Evolutionary conservation across 2,797 vertebrate species (phyloP), one percentile per base, ranked within the genome.

Genomic region (Propithecus deckenii): DNA sequence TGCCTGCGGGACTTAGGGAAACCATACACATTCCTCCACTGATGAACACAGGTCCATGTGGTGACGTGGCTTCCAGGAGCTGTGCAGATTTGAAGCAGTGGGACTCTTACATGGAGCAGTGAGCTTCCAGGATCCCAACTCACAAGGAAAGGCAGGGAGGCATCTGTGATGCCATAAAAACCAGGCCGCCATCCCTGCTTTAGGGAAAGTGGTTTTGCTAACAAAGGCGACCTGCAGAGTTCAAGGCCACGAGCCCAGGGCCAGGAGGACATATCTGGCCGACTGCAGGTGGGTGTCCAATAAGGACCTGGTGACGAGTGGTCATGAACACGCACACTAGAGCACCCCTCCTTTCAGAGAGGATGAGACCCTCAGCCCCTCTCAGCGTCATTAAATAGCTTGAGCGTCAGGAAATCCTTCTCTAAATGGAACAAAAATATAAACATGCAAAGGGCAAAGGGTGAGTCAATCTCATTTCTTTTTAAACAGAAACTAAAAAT

Each of bases 251-350:
- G 11, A 18, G 57, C 25, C 76, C 79, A 7, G 35, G 38, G 52
- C 46, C 1, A 1, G 4, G 15, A n/a, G 11, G 55, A 7, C 17
- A 4, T 0, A 23, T 35, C 50, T 89, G 25, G 23, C 67, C 57
- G 4, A 8, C 23, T 7, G 5, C 57, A 52, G 18, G 35, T 1
- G 55, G 69, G n/a, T 20, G 41, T 20, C 69, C 22, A 6, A 25
- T 1, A 9, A 15, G 4, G 22, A 35, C 35, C 12, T 2, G 7
- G 14, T 2, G 15, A 25, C 5, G 12, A 12, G 8, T 2, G 59
- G 4, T 1, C 7, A 1, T 5, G 7, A 0, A 0, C 22, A 2
- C 0, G 43, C 10, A 5, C 0, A 2, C 4, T 15, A 3, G 30
- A 14, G 22, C 1, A 0, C 8, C 20, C 12, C n/a, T 61, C 25